Conservation (phyloP, 2,888 invertebrate species). For the Lacanobia wlatinum region DNA sequence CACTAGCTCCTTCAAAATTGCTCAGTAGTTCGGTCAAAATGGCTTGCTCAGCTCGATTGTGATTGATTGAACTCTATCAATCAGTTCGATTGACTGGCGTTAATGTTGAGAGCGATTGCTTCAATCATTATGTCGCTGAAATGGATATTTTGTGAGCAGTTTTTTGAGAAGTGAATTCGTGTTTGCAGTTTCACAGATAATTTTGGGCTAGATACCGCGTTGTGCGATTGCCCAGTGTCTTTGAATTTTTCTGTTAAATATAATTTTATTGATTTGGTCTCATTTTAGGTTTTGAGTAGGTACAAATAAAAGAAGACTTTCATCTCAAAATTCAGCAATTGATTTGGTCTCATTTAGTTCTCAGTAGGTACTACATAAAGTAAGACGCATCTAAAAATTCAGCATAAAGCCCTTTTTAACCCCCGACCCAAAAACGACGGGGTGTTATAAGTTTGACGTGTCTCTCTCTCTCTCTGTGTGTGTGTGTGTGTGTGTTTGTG, state of each 20-base stretch:
- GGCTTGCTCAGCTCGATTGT: slow-evolving; percentile 51
- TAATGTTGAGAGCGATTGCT: slow-evolving; percentile 42
- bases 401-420: background rate
- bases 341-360: no score
- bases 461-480: no score
- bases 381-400: background rate
- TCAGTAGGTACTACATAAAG: background rate
- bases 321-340: no score
- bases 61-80: slow-evolving; percentile 63
- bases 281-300: background rate
- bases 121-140: slow-evolving; percentile 26
- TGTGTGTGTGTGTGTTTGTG: no score
- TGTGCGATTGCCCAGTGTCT: background rate
- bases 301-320: no score
- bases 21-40: slow-evolving; percentile 46
- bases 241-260: no score
- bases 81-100: slow-evolving; percentile 55
- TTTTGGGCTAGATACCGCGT: background rate
- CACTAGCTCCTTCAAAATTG: slow-evolving; percentile 30
- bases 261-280: no score
- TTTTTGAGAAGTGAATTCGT: background rate
- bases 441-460: no score
- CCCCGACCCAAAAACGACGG: no score
- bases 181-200: background rate
- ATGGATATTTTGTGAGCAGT: slow-evolving; percentile 11